phyloP scores from a whole-genome alignment of 2,113 vertebrate genomes.

The Pelodiscus sinensis region DNA sequence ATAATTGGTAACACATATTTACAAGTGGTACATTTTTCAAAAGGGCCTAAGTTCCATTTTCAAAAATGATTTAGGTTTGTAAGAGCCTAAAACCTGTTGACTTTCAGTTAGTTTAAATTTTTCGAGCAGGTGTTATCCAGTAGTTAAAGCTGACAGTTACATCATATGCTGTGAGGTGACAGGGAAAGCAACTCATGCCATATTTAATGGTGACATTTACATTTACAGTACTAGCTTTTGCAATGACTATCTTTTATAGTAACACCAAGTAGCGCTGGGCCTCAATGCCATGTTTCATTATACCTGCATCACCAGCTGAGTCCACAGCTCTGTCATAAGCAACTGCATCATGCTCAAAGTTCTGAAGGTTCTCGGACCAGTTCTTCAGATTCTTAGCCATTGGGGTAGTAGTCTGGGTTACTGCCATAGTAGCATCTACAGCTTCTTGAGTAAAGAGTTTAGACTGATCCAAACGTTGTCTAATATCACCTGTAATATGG shows the following conservation, averaged over 20 bases:
- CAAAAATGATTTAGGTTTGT: not conserved
- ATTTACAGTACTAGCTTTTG: fast-evolving
- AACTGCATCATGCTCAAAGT: conserved; percentile 82
- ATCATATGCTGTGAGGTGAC: not conserved
- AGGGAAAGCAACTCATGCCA: not conserved
- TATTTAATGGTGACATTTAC: not conserved
- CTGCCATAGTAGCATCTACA: conserved; percentile 78
- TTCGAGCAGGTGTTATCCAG: not conserved
- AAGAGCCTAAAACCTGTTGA: not conserved
- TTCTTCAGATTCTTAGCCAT: conserved; percentile 82
- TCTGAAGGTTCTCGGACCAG: conserved; percentile 89
- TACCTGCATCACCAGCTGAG: conserved; percentile 92
- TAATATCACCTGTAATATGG: conserved; percentile 76
- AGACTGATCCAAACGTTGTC: conserved; percentile 82
- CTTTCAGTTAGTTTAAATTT: not conserved
- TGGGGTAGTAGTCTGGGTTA: conserved; percentile 81
- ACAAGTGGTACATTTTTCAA: not conserved
- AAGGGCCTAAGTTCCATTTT: not conserved
- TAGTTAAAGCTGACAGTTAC: not conserved
- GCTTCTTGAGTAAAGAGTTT: conserved; percentile 80
- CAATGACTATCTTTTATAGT: fast-evolving
- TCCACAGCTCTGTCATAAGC: conserved; percentile 84
- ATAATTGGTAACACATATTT: not conserved
- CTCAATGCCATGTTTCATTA: not conserved
- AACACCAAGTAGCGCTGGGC: not conserved